These are phyloP conservation scores for Bungarus multicinctus DNA, from an alignment of 2,113 vertebrate genomes.

Conservation along the genomic window DNA sequence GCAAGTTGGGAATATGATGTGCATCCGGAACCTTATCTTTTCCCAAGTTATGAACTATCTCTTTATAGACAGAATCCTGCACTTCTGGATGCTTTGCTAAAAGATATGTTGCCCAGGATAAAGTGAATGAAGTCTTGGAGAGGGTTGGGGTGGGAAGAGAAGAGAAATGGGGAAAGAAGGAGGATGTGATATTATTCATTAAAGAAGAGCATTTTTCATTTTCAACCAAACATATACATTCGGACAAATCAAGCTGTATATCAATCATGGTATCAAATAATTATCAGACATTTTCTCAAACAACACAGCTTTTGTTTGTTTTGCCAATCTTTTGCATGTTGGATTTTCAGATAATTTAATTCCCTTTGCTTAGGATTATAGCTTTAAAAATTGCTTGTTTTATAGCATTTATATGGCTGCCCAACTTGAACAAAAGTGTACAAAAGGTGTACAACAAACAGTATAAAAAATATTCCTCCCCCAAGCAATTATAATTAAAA, in stretches of 20 bases:
- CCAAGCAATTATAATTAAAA: neutral
- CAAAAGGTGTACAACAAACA: neutral
- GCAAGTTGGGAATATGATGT: slow-evolving; percentile 75
- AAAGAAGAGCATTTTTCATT: neutral
- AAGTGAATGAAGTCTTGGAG: slow-evolving; percentile 85
- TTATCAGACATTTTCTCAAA: neutral
- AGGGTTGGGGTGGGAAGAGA: slow-evolving; percentile 66
- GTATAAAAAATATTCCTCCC: neutral
- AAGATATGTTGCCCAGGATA: slow-evolving; percentile 86
- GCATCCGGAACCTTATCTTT: slow-evolving; percentile 70
- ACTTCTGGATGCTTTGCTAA: slow-evolving; percentile 80
- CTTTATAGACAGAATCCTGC: slow-evolving; percentile 78
- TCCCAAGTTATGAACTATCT: slow-evolving; percentile 75
- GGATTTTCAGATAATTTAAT: neutral
- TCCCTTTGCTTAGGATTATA: neutral
- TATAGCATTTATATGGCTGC: neutral
- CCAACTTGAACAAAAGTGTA: neutral
- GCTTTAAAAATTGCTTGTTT: neutral
- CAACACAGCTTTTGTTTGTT: slow-evolving; percentile 8
- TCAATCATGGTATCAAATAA: neutral
- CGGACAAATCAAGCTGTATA: slow-evolving; percentile 4
- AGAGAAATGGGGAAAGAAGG: no score
- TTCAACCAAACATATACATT: neutral
- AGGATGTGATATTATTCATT: neutral
- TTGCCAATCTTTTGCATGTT: neutral